Evolutionary conservation across 2,888 invertebrate genomes (phyloP), one percentile per base, ranked within the genome.

Genomic region (Chymomyza fuscimana): DNA sequence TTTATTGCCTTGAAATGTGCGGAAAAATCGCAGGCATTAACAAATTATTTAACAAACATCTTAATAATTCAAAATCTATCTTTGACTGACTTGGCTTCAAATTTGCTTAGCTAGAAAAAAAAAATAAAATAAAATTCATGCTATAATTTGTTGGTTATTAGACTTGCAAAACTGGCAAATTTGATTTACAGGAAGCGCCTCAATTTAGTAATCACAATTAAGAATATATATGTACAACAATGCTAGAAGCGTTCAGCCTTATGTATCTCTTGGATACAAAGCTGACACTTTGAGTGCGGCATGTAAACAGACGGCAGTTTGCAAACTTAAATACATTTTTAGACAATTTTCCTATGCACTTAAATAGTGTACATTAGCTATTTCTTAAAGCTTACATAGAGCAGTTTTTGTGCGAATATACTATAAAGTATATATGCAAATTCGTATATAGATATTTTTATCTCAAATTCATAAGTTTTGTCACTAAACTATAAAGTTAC

Each of bases 1-100:
- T 81, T 85, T 80, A 72, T 81, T 85, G 82, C 80, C 85, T 84
- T 79, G 81, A 70, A 66, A 59, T 65, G 76, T 62, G 52, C 74
- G 72, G 81, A 71, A 74, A 75, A 78, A 69, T 63, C 52, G 32
- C 52, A 46, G 12, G 12, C 40, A 1, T 46, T 46, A 46, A 46
- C 40, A 46, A 46, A 46, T 46, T 46, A 46, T 46, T 46, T 46
- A 46, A 12, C 40, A 46, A 46, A 46, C 40, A 46, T 46, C 40
- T 46, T 46, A 12, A 12, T 46, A 12, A 46, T 46, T 10, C 40
- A 46, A 46, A 46, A 46, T 46, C 12, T 46, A 46, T 12, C 32
- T 32, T 32, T 5, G 32, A 5, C 3, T 32, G 32, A 32, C 32
- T 32, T 32, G 32, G 7, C 32, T 32, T 7, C 32, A 32, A 32